Percentiles rank a stretch among this genome's conserved stretches.
These are phyloP conservation scores for Phylloscopus collybita DNA, from an alignment of 2,797 vertebrate species.

Conservation along the genomic window DNA sequence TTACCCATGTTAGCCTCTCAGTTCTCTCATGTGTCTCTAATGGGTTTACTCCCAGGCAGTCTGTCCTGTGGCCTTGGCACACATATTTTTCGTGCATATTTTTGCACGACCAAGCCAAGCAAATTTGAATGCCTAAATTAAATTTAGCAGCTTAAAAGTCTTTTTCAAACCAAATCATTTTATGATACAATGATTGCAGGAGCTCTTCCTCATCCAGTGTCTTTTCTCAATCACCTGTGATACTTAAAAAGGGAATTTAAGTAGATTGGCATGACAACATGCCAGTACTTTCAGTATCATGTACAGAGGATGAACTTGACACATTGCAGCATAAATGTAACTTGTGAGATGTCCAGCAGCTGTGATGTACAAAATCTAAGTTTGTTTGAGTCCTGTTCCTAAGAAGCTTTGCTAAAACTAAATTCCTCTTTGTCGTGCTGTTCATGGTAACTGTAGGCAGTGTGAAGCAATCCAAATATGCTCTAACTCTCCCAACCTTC, in stretches of 20 bases:
- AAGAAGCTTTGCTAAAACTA: neutral
- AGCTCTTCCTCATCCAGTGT: neutral
- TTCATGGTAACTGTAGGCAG: neutral
- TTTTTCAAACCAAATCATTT: neutral
- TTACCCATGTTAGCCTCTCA: neutral
- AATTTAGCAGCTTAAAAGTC: neutral
- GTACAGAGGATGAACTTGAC: neutral
- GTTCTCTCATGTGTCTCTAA: neutral
- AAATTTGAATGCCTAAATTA: neutral
- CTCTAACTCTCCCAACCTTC: neutral
- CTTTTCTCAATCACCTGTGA: neutral
- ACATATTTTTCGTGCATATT: neutral
- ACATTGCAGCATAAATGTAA: neutral
- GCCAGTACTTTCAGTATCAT: neutral
- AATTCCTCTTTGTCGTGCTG: neutral
- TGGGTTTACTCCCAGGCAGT: neutral
- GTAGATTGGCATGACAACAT: neutral
- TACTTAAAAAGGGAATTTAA: neutral
- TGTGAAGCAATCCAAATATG: neutral
- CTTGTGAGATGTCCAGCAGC: neutral
- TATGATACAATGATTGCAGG: neutral
- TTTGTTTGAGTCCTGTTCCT: neutral
- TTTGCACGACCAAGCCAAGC: rapidly evolving
- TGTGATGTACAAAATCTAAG: neutral
- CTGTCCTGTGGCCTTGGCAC: rapidly evolving